These are phyloP conservation scores for Parasteatoda lunata DNA, from an alignment of 2,888 invertebrate genomes.

Conservation along the genomic window DNA sequence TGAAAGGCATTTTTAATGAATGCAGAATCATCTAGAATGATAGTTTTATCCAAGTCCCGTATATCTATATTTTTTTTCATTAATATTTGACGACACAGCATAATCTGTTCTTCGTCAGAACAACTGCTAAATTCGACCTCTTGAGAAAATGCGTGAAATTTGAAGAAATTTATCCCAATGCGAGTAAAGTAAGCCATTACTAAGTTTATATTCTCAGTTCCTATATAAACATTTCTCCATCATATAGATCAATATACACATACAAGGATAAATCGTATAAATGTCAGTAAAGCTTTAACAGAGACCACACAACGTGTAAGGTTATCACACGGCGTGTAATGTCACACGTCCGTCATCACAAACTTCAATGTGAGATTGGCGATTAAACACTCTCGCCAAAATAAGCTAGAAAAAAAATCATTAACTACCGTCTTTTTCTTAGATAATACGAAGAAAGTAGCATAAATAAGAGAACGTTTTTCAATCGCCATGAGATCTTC, in stretches of 20 bases:
- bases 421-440: background rate
- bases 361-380: slow-evolving; percentile 46
- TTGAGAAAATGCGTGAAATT: too few relatives aligned
- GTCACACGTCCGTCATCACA: slow-evolving; percentile 57
- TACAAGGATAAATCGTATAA: slow-evolving; percentile 6
- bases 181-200: background rate
- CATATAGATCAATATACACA: slow-evolving; percentile 17
- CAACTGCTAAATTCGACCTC: too few relatives aligned
- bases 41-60: too few relatives aligned
- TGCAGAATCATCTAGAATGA: too few relatives aligned
- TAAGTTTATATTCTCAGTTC: slow-evolving; percentile 14
- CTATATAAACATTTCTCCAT: slow-evolving; percentile 13
- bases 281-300: slow-evolving; percentile 25
- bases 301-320: slow-evolving; percentile 57
- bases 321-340: slow-evolving; percentile 54
- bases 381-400: slow-evolving; percentile 30
- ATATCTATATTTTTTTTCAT: too few relatives aligned
- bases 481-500: slow-evolving; percentile 20
- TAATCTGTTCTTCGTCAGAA: too few relatives aligned
- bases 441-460: background rate
- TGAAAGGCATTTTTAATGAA: too few relatives aligned
- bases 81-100: too few relatives aligned
- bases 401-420: background rate
- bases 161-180: background rate
- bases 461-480: background rate